Evolutionary conservation across 30 jellyfish, hydroid and myxozoan genomes (phyloP).

Genomic region (Rhopilema esculentum): DNA sequence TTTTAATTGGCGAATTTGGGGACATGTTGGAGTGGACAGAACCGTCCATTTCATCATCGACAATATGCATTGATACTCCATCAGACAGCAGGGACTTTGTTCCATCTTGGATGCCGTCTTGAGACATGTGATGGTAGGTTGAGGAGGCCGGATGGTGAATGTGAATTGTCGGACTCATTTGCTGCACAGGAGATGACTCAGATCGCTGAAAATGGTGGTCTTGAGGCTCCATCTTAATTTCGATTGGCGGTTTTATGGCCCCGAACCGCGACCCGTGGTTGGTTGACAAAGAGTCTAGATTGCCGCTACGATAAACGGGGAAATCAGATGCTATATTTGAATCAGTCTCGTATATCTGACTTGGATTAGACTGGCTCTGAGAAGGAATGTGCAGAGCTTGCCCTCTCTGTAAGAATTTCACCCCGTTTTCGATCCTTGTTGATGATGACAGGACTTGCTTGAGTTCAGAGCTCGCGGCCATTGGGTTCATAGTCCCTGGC

Average conservation of each 20-base stretch:
- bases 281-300: constrained; percentile 18
- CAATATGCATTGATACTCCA: constrained; percentile 9
- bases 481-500: constrained; percentile 72
- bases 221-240: constrained; percentile 56
- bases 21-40: not conserved
- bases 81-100: not conserved
- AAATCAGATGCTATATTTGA: constrained; percentile 17
- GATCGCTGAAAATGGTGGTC: constrained; percentile 35
- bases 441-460: constrained; percentile 10
- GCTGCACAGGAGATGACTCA: constrained; percentile 29
- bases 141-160: constrained; percentile 52
- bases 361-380: not conserved
- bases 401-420: not conserved
- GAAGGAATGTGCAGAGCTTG: constrained; percentile 56
- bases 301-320: constrained; percentile 38
- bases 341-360: constrained; percentile 23
- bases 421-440: not conserved
- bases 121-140: constrained; percentile 3
- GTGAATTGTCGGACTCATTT: constrained; percentile 42
- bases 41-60: constrained; percentile 28
- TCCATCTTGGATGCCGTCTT: constrained; percentile 3
- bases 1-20: constrained; percentile 19
- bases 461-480: constrained; percentile 17
- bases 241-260: constrained; percentile 29
- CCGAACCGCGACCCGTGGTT: constrained; percentile 32